Evolutionary conservation across 1,140 invertebrate species (phyloP).

Genomic region (Conus betulinus): DNA sequence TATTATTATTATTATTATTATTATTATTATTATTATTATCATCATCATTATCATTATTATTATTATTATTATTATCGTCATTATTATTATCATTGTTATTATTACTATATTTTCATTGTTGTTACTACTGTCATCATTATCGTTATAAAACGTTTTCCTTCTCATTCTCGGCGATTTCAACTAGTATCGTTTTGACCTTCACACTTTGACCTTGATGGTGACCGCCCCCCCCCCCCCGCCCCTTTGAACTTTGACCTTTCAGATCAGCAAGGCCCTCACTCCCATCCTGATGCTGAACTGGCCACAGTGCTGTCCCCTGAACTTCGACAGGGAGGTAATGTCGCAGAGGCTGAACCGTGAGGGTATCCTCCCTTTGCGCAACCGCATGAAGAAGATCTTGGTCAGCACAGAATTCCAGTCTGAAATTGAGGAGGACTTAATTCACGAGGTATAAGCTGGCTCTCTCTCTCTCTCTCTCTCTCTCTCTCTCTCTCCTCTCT

Average conservation of each 20-base stretch:
- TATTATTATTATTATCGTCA: too few species aligned
- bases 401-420: not conserved
- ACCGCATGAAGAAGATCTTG: slow-evolving; percentile 33
- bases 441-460: slow-evolving; percentile 23
- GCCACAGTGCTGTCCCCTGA: slow-evolving; percentile 39
- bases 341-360: slow-evolving; percentile 28
- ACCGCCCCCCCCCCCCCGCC: too few species aligned
- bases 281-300: slow-evolving; percentile 37
- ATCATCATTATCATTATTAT: too few species aligned
- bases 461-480: not conserved
- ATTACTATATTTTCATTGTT: too few species aligned
- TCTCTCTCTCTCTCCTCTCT: not conserved
- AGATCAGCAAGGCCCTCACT: slow-evolving; percentile 36
- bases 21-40: too few species aligned
- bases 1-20: too few species aligned
- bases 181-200: too few species aligned
- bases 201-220: not conserved
- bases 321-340: slow-evolving; percentile 40
- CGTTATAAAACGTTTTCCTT: too few species aligned
- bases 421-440: slow-evolving; percentile 22
- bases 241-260: not conserved
- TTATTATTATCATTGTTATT: too few species aligned
- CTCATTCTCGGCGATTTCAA: too few species aligned
- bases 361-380: slow-evolving; percentile 8
- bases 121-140: too few species aligned